Base-by-base conservation (phyloP, 2,888 invertebrate species). In the Rhamphomyia laevipes region DNA sequence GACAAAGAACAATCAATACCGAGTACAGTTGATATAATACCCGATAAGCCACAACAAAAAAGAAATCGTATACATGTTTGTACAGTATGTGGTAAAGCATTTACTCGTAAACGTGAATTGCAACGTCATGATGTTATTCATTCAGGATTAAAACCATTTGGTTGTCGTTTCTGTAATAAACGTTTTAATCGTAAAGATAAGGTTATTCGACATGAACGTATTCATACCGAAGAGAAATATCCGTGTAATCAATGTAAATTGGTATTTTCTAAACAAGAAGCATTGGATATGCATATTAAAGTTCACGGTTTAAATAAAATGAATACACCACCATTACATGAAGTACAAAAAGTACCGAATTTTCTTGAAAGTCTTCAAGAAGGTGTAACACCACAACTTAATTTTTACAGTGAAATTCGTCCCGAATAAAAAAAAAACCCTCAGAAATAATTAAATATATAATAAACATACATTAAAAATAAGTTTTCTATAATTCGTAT, bases 131-230 rank as follows among this genome's bases (percentile, higher is more conserved):
- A 77, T 15, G 73, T 77, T 1, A 73, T 82, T 2, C 84, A 84
- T 64, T 75, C 81, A 38, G 83, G 78, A 1, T 73, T 79, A 66
- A 80, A 81, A 57, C 77, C 82, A 2, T 82, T 81, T 60, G 77
- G 78, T 46, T 85, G 85, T 61, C 74, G 73, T 45, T 74, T 77
- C 49, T 84, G 84, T 66, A 78, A 78, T 54, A 81, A 81, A 57
- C 75, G 77, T 55, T 82, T 82, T 62, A 79, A 77, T 37, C 74
- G 81, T 43, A 83, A 81, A 59, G 84, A 84, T 59, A 84, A 84
- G 65, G 70, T 81, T 47, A 73, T 59, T 4, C 73, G 82, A 47
- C 84, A 84, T 65, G 78, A 80, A 65, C 70, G 79, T 56, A 78
- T 77, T 57, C 81, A 81, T 62, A 81, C 81, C 67, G 76, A 68